Percentiles rank a stretch among this genome's conserved stretches.
Evolutionary conservation across 1,140 invertebrate species (phyloP).

Genomic region (Helicoverpa zea): DNA sequence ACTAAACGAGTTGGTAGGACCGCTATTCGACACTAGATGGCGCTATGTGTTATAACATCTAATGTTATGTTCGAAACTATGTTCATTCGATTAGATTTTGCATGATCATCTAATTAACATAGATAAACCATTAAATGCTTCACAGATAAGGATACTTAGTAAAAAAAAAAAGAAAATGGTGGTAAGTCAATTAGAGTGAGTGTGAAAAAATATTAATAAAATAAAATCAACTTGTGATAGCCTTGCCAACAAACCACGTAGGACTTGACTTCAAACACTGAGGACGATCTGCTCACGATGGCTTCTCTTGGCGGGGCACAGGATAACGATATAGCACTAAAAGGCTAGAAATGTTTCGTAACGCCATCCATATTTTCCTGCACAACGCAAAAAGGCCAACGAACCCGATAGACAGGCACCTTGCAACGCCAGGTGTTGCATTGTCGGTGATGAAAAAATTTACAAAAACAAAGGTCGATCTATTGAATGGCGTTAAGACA

Average conservation of each 20-base stretch:
- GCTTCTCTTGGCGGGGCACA: conserved; percentile 66
- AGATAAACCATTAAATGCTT: conserved; percentile 9
- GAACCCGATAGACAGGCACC: conserved; percentile 34
- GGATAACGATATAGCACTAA: conserved; percentile 54
- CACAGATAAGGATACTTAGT: conserved; percentile 22
- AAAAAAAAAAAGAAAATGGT: background rate
- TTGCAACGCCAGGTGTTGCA: conserved; percentile 48
- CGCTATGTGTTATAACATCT: conserved; percentile 48
- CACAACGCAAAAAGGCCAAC: conserved; percentile 41
- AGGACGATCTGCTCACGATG: conserved; percentile 72
- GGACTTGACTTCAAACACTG: conserved; percentile 78
- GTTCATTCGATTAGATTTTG: conserved; percentile 6
- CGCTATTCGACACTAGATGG: conserved; percentile 70
- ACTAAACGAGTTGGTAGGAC: conserved; percentile 25
- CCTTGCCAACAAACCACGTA: conserved; percentile 80
- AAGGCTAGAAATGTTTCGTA: conserved; percentile 54
- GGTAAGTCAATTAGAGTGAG: conserved; percentile 6
- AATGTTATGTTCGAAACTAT: conserved; percentile 2
- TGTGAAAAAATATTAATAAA: conserved; percentile 41
- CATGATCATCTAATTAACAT: conserved; percentile 28
- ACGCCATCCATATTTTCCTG: conserved; percentile 54
- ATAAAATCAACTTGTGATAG: conserved; percentile 56
- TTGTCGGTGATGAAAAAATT: conserved; percentile 39
- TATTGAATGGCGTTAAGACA: conserved; percentile 55
- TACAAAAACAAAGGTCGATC: conserved; percentile 45